Evolutionary conservation across 2,113 vertebrate species (phyloP).

Genomic region (Periophthalmodon schlosseri): DNA sequence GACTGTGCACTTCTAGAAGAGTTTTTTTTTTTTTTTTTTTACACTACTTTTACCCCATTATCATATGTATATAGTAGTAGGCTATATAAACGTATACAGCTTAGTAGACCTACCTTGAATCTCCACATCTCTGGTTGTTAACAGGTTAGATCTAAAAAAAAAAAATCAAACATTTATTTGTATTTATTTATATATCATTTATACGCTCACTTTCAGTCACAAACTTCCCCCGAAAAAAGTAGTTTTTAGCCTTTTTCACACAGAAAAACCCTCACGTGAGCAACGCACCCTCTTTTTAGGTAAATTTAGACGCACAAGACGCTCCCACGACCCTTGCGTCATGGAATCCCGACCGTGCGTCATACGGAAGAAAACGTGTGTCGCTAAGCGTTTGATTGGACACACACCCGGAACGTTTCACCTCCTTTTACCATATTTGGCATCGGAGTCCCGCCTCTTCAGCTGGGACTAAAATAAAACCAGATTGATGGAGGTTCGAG

Average conservation of each 20-base stretch:
- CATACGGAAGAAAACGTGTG: slow-evolving; percentile 80
- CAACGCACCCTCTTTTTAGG: slow-evolving; percentile 33
- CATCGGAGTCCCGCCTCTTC: slow-evolving; percentile 46
- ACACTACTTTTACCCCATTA: no score
- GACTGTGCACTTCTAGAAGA: no score
- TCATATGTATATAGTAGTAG: no score
- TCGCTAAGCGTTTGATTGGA: slow-evolving; percentile 63
- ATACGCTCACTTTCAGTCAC: slow-evolving; percentile 41
- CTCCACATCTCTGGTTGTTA: background rate
- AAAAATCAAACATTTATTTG: background rate
- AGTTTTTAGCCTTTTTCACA: slow-evolving; percentile 78
- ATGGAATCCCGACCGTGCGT: slow-evolving; percentile 93
- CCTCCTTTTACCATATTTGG: slow-evolving; percentile 82
- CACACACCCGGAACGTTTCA: slow-evolving; percentile 74
- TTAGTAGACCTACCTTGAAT: background rate
- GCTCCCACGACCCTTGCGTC: slow-evolving; percentile 82
- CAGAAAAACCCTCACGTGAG: slow-evolving; percentile 69
- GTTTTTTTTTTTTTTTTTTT: no score
- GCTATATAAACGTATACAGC: background rate
- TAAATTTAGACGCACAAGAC: slow-evolving; percentile 88
- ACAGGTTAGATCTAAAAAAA: background rate
- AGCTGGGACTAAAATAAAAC: slow-evolving; percentile 68
- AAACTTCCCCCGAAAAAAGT: slow-evolving; percentile 44
- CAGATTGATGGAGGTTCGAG: slow-evolving; percentile 43
- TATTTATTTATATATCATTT: background rate